These are phyloP conservation scores for Xylocopa sonorina DNA, from an alignment of 1,140 invertebrate species.

Conservation along the genomic window DNA sequence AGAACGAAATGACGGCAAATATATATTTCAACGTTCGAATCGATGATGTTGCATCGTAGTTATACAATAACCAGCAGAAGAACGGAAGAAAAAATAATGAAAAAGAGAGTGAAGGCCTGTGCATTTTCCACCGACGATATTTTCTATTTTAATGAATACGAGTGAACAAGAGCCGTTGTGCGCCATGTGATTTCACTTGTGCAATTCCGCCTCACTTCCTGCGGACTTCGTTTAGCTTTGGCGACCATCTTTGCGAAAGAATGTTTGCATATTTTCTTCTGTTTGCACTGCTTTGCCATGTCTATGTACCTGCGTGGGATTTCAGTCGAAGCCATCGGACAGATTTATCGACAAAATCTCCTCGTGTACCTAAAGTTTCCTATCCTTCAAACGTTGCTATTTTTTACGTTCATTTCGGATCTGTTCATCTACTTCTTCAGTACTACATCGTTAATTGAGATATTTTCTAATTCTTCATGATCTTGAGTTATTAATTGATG, in stretches of 20 bases:
- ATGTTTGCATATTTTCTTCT: slow-evolving; percentile 28
- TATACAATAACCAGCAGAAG: slow-evolving; percentile 6
- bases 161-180: slow-evolving; percentile 21
- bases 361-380: background rate
- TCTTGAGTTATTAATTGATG: too few relatives aligned
- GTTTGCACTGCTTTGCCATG: slow-evolving; percentile 1
- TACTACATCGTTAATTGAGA: too few relatives aligned
- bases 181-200: slow-evolving; percentile 17
- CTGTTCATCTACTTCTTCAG: too few relatives aligned
- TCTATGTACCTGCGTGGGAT: background rate
- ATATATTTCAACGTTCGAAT: slow-evolving; percentile 19
- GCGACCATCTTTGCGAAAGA: slow-evolving; percentile 24
- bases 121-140: slow-evolving; percentile 31
- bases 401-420: background rate
- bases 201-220: slow-evolving; percentile 24
- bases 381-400: background rate
- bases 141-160: slow-evolving; percentile 45
- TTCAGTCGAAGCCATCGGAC: background rate
- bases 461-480: too few relatives aligned
- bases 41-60: slow-evolving; percentile 4
- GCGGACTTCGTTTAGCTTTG: slow-evolving; percentile 26
- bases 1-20: too few relatives aligned
- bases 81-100: background rate
- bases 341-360: background rate
- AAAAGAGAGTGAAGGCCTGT: background rate